Base-by-base conservation (phyloP, 2,113 vertebrate genomes). In the Rutilus rutilus region DNA sequence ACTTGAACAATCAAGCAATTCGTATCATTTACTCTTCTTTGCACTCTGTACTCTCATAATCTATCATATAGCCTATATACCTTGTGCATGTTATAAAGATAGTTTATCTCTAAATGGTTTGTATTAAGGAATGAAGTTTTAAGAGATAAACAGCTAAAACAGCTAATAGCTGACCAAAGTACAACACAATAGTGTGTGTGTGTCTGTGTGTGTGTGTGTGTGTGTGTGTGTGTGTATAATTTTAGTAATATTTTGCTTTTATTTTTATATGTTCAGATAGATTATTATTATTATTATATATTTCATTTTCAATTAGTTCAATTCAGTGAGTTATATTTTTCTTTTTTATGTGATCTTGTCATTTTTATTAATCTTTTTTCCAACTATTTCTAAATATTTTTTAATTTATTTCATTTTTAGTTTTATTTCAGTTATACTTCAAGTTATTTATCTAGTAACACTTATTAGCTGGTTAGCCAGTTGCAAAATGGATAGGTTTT, bases 141-240 rank as follows among this genome's bases (percentile, higher is more conserved):
- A 25, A 73, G 23, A 75, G 42, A 75, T 75, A 75, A 75, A 15
- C 39, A 69, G 30, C 7, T 69, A 69, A 67, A 74, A 25, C 39
- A 69, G 17, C 17, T 39, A 69, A 69, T 69, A 69, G 67, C 67
- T n/a, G 47, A 57, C 50, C 50, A 57, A 78, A 36, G 75, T 57
- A 4, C 27, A 57, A 6, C 4, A 1, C 15, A 57, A 77, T 4
- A 19, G 15, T 54, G 52, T 52, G 15, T 5, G 45, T 47, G 27
- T 30, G 27, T 30, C 12, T 14, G 47, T 50, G 47, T 14, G 47
- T 14, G 47, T 14, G 47, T 50, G 47, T 14, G 12, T 50, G 47
- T 14, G 12, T 50, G 47, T 14, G 47, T 50, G 47, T 39, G 39
- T 42, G 39, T 42, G 39, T 42, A 1, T 1, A 39, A 39, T 39